Base-by-base conservation (phyloP, 2,113 vertebrate species). In the Eulemur macaco region DNA sequence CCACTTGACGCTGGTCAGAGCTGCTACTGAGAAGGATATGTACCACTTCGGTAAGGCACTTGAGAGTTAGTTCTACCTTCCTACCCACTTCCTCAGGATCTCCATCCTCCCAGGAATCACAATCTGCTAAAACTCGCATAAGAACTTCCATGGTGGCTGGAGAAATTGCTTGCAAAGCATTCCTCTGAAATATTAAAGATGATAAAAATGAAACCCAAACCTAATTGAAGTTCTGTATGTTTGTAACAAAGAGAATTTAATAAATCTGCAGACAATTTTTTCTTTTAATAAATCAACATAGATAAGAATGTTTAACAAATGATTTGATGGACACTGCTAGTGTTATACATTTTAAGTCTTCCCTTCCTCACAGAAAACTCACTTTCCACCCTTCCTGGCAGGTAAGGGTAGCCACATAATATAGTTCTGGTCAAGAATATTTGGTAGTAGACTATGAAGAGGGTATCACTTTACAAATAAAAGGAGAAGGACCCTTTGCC, bases 91-190 rank as follows among this genome's bases (percentile, higher is more conserved):
- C 99, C 94, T 99, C 98, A 95, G 99, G 99, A 98, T 98, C 99
- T 98, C 98, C 98, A 91, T 95, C 99, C 98, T 97, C 99, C 99
- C 91, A 99, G n/a, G 95, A 98, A 54, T 99, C 98, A 98, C 99
- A 99, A 97, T 99, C 99, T 14, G 99, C 99, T 98, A 99, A 98
- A 92, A 99, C 99, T 89, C 99, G 99, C 99, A 99, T 99, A 98
- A 99, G 97, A 92, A 99, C 99, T 98, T 99, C 99, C 99, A 99
- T 99, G 91, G 99, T 99, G 96, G 99, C 99, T 66, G 99, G 99
- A 96, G 99, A 99, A 96, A 99, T 99, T 97, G 99, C 99, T 86
- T 99, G 98, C 89, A 99, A 99, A 94, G 99, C 99, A 60, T 99
- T 99, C 94, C 98, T 99, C 99, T 99, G 96, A 84, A 96, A 98